Conservation (phyloP, 2,888 invertebrate genomes). For the Andricus quercusramuli region DNA sequence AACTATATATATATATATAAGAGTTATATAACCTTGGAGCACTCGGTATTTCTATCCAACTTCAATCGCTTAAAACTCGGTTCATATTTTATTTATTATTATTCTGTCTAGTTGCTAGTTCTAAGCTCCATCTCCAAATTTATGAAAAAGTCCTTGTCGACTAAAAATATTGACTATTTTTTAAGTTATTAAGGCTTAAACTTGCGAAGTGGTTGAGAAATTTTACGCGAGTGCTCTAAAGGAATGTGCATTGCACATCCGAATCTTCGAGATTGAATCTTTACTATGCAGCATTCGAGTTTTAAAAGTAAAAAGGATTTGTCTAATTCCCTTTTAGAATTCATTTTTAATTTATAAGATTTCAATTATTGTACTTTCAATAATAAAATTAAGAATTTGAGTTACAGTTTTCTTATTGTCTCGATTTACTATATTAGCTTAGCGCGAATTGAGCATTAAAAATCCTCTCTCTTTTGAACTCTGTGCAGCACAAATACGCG, state of each 20-base stretch:
- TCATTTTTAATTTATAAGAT: not conserved
- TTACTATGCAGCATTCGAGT: not conserved
- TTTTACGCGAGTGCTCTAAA: not conserved
- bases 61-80: not conserved
- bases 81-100: conserved; percentile 43
- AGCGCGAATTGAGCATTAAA: too few relatives aligned
- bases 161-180: not conserved
- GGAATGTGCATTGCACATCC: not conserved
- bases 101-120: conserved; percentile 46
- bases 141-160: not conserved
- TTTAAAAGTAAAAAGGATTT: not conserved
- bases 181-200: not conserved
- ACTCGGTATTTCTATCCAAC: not conserved
- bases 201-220: not conserved
- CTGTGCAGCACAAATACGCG: not conserved
- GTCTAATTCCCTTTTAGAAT: not conserved
- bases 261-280: not conserved
- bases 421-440: too few relatives aligned
- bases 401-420: not conserved
- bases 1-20: conserved; percentile 53
- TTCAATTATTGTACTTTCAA: not conserved
- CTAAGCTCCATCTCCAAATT: conserved; percentile 42
- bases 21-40: conserved; percentile 41
- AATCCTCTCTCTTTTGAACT: conserved; percentile 1
- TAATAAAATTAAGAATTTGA: conserved; percentile 3